phyloP scores from a whole-genome alignment of 1,140 invertebrate genomes.

The Nautilus pompilius region DNA sequence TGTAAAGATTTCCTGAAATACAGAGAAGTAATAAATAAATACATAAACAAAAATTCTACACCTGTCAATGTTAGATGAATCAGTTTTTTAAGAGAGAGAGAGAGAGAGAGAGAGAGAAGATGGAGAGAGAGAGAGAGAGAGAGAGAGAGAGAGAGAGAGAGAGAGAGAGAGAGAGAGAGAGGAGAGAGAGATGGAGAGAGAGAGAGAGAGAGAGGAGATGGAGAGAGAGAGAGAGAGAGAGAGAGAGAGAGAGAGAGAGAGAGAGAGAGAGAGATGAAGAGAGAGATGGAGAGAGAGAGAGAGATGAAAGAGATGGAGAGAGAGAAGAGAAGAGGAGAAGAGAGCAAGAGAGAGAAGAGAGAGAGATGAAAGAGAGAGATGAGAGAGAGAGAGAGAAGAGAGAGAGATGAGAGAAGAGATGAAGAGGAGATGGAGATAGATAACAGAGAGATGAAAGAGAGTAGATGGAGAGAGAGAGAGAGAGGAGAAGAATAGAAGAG shows the following conservation, averaged over 20 bases:
- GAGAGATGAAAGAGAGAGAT: too few relatives aligned
- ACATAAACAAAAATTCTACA: background rate
- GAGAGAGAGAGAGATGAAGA: background rate
- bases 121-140: background rate
- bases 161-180: background rate
- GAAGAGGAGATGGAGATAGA: too few relatives aligned
- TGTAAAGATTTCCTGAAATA: background rate
- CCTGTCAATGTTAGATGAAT: background rate
- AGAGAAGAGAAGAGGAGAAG: background rate
- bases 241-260: background rate
- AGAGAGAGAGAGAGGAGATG: background rate
- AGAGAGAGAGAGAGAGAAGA: background rate
- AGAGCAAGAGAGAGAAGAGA: background rate
- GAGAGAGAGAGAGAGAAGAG: too few relatives aligned
- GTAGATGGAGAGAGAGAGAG: too few relatives aligned
- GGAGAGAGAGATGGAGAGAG: background rate
- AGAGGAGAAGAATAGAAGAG: too few relatives aligned
- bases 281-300: background rate
- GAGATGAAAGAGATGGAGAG: background rate
- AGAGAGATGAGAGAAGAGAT: too few relatives aligned
- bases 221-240: background rate
- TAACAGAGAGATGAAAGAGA: too few relatives aligned
- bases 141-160: constrained; percentile 2
- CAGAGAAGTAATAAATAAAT: background rate
- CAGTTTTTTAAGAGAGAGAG: background rate